Evolutionary conservation across 2,113 vertebrate species (phyloP).

Genomic region (Barnardius zonarius): DNA sequence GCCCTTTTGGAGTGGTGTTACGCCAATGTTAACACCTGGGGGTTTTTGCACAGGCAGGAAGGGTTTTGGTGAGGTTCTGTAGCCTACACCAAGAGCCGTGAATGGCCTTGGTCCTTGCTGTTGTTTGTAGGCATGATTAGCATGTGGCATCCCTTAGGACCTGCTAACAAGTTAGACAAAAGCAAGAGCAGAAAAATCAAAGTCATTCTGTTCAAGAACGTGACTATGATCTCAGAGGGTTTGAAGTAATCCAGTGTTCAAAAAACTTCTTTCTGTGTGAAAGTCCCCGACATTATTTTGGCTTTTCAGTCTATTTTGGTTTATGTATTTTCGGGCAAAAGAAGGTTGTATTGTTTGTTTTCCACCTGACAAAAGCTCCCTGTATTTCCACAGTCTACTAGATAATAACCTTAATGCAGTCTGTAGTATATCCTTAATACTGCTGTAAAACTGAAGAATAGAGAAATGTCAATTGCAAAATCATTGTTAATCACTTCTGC

Average conservation of each 20-base stretch:
- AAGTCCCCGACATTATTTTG: neutral
- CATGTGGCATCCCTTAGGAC: neutral
- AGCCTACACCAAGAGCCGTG: accelerated
- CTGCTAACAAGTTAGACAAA: neutral
- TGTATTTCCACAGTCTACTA: neutral
- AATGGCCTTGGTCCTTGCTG: neutral
- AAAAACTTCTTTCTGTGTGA: neutral
- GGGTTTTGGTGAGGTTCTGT: neutral
- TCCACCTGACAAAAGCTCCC: neutral
- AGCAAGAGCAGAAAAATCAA: neutral
- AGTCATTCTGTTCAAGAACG: neutral
- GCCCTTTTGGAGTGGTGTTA: neutral
- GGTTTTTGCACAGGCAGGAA: neutral
- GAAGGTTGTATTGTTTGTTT: neutral
- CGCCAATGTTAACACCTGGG: neutral
- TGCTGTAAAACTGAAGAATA: neutral
- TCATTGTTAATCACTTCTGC: neutral
- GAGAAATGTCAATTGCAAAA: neutral
- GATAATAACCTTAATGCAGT: neutral
- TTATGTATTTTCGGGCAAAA: neutral
- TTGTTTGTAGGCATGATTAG: neutral
- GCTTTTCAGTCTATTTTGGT: neutral
- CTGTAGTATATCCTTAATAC: neutral
- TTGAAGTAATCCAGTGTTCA: neutral
- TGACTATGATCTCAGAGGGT: neutral